These are phyloP conservation scores for Megalurothrips usitatus DNA, from an alignment of 2,888 invertebrate species.

Conservation along the genomic window DNA sequence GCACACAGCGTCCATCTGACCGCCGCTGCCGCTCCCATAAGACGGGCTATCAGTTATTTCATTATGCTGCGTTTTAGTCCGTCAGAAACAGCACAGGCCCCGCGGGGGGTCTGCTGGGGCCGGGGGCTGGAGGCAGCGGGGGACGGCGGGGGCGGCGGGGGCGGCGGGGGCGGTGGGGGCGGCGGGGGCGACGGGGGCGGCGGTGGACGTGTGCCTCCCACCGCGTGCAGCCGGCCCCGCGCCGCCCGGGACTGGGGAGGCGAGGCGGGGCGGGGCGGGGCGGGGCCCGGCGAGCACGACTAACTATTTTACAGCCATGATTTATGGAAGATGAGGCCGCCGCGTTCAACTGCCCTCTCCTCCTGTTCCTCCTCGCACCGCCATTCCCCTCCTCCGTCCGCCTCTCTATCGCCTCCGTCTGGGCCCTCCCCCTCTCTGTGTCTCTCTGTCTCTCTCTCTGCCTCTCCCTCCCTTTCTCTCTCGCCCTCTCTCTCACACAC, in stretches of 20 bases:
- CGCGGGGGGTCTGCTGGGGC: background rate
- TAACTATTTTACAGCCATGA: constrained; percentile 25
- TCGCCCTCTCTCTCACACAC: no score
- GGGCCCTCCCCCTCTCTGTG: background rate
- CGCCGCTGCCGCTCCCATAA: background rate
- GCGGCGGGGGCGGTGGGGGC: background rate
- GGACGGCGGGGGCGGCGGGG: background rate
- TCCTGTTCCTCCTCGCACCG: background rate
- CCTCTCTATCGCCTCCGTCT: background rate
- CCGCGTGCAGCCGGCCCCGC: background rate
- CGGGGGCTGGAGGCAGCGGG: background rate
- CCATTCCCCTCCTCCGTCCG: background rate
- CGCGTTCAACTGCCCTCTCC: background rate
- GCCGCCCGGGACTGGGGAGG: background rate
- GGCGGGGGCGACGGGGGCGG: background rate
- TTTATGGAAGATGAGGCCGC: constrained; percentile 19
- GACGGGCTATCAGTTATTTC: constrained; percentile 24
- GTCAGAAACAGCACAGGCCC: background rate
- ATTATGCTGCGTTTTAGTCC: background rate
- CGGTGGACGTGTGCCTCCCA: background rate
- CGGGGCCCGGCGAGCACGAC: background rate
- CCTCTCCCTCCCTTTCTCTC: no score
- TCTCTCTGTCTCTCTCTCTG: background rate
- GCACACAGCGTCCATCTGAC: background rate
- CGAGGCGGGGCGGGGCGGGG: background rate